Percentiles rank a stretch among this genome's conserved stretches.
Evolutionary conservation across 2,888 invertebrate genomes (phyloP).

Genomic region (Nesidiocoris tenuis): DNA sequence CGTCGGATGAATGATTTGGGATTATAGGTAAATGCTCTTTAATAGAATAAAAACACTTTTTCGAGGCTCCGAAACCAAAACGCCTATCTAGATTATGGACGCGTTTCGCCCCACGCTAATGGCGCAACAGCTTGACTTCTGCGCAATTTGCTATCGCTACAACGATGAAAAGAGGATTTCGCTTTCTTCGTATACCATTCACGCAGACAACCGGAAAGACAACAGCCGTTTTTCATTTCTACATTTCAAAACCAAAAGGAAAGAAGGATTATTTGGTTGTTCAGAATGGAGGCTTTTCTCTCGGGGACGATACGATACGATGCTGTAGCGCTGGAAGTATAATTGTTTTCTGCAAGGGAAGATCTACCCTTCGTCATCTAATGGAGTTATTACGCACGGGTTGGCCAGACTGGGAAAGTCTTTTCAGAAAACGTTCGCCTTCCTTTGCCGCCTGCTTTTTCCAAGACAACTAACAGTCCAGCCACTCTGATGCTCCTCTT

Average conservation of each 20-base stretch:
- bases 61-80: too few species aligned
- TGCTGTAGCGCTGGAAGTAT: constrained; percentile 3
- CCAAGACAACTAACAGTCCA: background rate
- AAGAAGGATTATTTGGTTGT: background rate
- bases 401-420: constrained; percentile 17
- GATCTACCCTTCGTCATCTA: constrained; percentile 31
- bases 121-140: background rate
- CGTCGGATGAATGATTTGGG: too few species aligned
- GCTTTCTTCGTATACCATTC: background rate
- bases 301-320: too few species aligned
- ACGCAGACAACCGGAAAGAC: background rate
- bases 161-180: background rate
- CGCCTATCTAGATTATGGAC: too few species aligned
- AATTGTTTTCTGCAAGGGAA: constrained; percentile 36
- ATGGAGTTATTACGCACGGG: constrained; percentile 40
- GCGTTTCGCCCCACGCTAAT: too few species aligned
- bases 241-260: constrained; percentile 1
- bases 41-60: too few species aligned
- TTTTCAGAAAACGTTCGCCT: constrained; percentile 20
- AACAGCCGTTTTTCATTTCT: background rate
- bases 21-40: too few species aligned
- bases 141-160: background rate
- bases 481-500: background rate
- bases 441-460: background rate
- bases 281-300: constrained; percentile 1